Evolutionary conservation across 2,888 invertebrate genomes (phyloP).

Genomic region (Gortyna flavago): DNA sequence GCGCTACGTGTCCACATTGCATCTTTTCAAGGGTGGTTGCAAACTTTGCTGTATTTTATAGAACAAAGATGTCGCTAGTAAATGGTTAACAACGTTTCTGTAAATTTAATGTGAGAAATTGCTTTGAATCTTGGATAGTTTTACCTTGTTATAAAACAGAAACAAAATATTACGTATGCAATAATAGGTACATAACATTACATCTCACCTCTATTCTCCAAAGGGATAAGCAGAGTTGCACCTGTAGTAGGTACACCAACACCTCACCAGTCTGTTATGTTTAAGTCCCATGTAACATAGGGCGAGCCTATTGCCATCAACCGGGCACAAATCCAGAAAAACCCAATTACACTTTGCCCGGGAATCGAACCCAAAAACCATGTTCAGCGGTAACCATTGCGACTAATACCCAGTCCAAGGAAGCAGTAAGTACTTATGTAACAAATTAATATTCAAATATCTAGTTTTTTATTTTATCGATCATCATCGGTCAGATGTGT

Average conservation of each 20-base stretch:
- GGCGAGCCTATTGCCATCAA: no score
- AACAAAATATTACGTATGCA: not conserved
- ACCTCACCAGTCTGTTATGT: no score
- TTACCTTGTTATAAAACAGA: not conserved
- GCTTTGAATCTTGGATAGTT: not conserved
- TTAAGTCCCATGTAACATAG: not conserved
- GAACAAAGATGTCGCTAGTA: conserved; percentile 70
- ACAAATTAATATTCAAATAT: not conserved
- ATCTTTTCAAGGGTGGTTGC: not conserved
- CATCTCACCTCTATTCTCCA: not conserved
- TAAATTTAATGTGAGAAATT: not conserved
- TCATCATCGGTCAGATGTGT: not conserved
- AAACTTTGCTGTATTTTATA: conserved; percentile 5
- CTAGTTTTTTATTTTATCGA: not conserved
- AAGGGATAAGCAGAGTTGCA: not conserved
- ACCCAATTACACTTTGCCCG: no score
- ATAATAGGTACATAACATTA: not conserved
- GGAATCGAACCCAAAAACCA: not conserved
- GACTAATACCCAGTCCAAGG: not conserved
- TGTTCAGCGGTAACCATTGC: not conserved
- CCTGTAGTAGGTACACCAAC: no score
- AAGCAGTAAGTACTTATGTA: not conserved
- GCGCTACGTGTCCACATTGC: conserved; percentile 59
- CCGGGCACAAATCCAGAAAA: not conserved
- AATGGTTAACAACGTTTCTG: not conserved